Evolutionary conservation across 2,888 invertebrate genomes (phyloP), one percentile per base, ranked within the genome.

Genomic region (Camponotus fellah): DNA sequence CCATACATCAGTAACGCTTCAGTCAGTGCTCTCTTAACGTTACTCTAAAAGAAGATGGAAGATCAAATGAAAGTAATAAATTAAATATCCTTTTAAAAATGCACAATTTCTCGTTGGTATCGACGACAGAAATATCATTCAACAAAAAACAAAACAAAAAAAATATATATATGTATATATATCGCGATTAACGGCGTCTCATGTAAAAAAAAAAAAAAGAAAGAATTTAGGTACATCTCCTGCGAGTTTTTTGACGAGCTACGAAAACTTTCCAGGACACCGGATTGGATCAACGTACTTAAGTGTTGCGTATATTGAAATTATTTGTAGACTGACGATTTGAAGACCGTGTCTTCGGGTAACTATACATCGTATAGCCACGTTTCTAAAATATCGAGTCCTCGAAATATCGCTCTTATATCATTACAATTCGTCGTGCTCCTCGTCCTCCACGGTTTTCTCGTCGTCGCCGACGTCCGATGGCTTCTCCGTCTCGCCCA

Each of bases 341-440:
- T n/a, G 75, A 87, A 79, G 69, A 74, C 85, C 85, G 84, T 85
- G 79, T 53, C 49, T 21, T 58, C 46, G 64, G 64, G 85, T 87
- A 62, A 82, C 92, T 86, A 87, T 91, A 91, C 90, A 87, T 84
- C 85, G 89, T 90, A 92, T 85, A 90, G 88, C 86, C 77, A 83
- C 74, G 66, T 68, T 5, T 60, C 12, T 80, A 60, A 8, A 80
- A 46, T 21, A 53, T 53, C 2, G 49, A 72, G 79, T 80, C 65
- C 68, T 37, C 66, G 21, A 49, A 84, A 77, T 75, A 84, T 84
- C 34, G 43, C 40, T 79, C 43, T 53, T 64, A 64, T 49, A 64
- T 49, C 37, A 83, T 95, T 96, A 97, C 88, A 97, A 95, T 93
- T 97, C 97, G 89, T 97, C 97, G 90, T 97, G 97, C 1, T 40